Conservation (phyloP, 2,888 invertebrate genomes). For the Vesta saturnalis region DNA sequence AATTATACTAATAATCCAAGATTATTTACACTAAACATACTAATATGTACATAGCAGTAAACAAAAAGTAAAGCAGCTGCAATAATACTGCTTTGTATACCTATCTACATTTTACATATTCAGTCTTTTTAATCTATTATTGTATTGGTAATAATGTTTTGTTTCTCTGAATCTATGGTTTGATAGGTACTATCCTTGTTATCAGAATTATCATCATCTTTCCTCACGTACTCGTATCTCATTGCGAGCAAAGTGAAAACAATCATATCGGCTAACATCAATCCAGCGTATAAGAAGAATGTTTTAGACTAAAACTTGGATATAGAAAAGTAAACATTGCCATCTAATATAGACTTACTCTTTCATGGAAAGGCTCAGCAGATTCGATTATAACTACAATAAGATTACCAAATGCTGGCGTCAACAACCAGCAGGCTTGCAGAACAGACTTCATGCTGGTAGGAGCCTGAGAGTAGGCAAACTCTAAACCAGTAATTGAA, state of each 20-base stretch:
- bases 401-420: slow-evolving; percentile 93
- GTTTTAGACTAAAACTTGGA: slow-evolving; percentile 83
- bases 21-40: slow-evolving; percentile 19
- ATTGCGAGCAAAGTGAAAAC: slow-evolving; percentile 83
- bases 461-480: slow-evolving; percentile 96
- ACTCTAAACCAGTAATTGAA: slow-evolving; percentile 94
- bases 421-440: slow-evolving; percentile 92
- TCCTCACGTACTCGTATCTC: slow-evolving; percentile 77
- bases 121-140: slow-evolving; percentile 24
- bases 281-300: slow-evolving; percentile 85
- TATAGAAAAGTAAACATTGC: too few relatives aligned
- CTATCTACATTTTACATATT: background rate
- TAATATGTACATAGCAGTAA: too few relatives aligned
- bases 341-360: slow-evolving; percentile 66
- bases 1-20: background rate
- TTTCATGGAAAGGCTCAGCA: slow-evolving; percentile 76
- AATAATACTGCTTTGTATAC: background rate
- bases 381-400: slow-evolving; percentile 91
- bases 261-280: slow-evolving; percentile 86
- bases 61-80: background rate
- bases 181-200: background rate
- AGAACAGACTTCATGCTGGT: slow-evolving; percentile 93
- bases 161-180: slow-evolving; percentile 15
- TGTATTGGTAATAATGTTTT: slow-evolving; percentile 38
- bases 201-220: too few relatives aligned